Conservation (phyloP, 2,888 invertebrate genomes). For the Oxystoma pomonae region DNA sequence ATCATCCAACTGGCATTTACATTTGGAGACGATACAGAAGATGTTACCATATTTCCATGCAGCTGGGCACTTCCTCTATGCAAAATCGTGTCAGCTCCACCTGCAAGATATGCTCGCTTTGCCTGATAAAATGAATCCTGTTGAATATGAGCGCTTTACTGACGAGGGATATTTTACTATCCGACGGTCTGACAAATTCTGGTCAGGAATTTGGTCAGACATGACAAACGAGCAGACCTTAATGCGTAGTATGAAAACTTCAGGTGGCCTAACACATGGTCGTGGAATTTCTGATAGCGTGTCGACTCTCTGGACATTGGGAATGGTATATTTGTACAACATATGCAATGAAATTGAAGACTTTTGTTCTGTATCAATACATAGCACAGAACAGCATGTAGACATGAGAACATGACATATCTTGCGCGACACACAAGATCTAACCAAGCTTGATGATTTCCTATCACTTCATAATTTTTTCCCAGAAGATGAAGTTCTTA, state of each 20-base stretch:
- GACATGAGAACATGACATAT: too few relatives aligned
- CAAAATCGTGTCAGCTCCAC: too few relatives aligned
- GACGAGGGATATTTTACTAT: constrained; percentile 18
- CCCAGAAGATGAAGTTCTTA: too few relatives aligned
- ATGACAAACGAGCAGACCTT: constrained; percentile 7
- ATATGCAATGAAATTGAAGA: neutral
- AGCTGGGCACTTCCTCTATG: constrained; percentile 9
- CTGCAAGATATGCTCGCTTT: constrained; percentile 23
- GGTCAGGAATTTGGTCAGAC: constrained; percentile 13
- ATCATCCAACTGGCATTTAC: too few relatives aligned
- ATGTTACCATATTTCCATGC: constrained; percentile 11
- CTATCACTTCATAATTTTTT: too few relatives aligned
- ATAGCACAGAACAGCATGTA: too few relatives aligned
- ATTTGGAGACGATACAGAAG: constrained; percentile 7
- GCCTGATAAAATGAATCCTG: constrained; percentile 11
- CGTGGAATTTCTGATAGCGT: constrained; percentile 11
- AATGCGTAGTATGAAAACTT: constrained; percentile 29
- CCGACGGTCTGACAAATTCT: constrained; percentile 18
- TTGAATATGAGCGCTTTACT: constrained; percentile 14
- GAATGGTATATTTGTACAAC: neutral
- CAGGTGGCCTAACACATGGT: constrained; percentile 12
- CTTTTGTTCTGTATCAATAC: too few relatives aligned
- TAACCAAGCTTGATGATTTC: too few relatives aligned
- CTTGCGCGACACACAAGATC: too few relatives aligned
- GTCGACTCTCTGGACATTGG: constrained; percentile 5